Base-by-base conservation (phyloP, 2,797 vertebrate species). In the Cercopithecus petaurista region DNA sequence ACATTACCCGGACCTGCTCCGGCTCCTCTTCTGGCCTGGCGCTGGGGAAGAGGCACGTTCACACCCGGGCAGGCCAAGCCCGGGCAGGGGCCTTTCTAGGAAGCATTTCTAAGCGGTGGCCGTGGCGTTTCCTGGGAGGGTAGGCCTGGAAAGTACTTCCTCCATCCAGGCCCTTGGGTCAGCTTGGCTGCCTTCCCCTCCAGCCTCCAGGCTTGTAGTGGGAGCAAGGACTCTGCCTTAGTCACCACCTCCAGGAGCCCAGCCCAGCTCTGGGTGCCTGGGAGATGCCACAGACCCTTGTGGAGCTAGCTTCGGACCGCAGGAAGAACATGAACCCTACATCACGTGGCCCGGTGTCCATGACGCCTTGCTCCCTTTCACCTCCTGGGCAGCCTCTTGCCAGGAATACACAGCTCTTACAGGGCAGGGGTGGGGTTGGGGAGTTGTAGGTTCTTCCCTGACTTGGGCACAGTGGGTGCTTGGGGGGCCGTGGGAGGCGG, bases 321-420 rank as follows among this genome's bases (percentile, higher is more conserved):
- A 14, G 30, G 55, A 7, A 92, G 43, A 52, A 21, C 43, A 33
- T 4, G 15, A 41, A 50, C 4, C 24, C 7, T 7, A 10, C 0
- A 0, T n/a, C 15, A 30, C 59, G n/a, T 26, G 21, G 43, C 46
- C 52, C 7, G 0, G 41, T 0, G 1, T 64, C 84, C 22, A n/a
- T 17, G 46, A 30, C 14, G 26, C 43, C 24, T 57, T 9, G 4
- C 11, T 52, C 64, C 81, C 26, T 48, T 39, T 64, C 57, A n/a
- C 73, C 11, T 13, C 13, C 64, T 46, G 21, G 73, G 36, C 0
- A 11, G 41, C n/a, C n/a, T 84, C 77, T 57, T 64, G 72, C 24
- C 12, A n/a, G 9, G 64, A 75, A n/a, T 5, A 3, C 39, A 59
- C 41, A 72, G 41, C 43, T 64, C 61, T 28, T 70, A 24, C 13